Evolutionary conservation across 2,888 invertebrate species (phyloP).

Genomic region (Hydraecia micacea): DNA sequence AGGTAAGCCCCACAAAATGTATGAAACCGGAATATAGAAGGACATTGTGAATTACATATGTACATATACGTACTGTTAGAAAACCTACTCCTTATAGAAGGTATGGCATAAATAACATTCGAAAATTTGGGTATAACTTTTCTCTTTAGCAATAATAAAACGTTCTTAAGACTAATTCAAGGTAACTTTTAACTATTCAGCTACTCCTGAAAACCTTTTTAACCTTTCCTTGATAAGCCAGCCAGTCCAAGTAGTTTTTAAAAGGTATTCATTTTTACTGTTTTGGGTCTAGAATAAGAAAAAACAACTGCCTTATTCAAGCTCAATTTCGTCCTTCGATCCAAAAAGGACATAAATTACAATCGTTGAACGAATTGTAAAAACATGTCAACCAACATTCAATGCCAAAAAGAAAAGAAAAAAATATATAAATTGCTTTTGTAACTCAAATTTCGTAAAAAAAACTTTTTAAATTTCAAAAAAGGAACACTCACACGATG

Average conservation of each 20-base stretch:
- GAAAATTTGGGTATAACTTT: conserved; percentile 24
- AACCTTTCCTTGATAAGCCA: conserved; percentile 14
- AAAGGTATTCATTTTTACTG: conserved; percentile 45
- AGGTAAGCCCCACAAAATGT: conserved; percentile 26
- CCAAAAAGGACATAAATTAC: conserved; percentile 3
- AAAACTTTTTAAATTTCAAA: conserved; percentile 67
- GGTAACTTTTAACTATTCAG: conserved; percentile 25
- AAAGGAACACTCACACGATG: conserved; percentile 64
- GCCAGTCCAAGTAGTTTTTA: conserved; percentile 23
- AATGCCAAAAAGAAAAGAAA: conserved; percentile 27
- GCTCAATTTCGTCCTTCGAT: conserved; percentile 17
- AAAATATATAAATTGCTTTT: conserved; percentile 42
- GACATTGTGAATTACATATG: conserved; percentile 32
- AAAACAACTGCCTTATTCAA: conserved; percentile 21
- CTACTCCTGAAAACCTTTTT: conserved; percentile 26
- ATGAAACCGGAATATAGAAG: conserved; percentile 35
- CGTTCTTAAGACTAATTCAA: not conserved
- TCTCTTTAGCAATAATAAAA: conserved; percentile 11
- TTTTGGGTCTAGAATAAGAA: conserved; percentile 34
- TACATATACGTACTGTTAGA: conserved; percentile 20
- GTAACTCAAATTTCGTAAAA: conserved; percentile 59
- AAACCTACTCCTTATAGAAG: conserved; percentile 13
- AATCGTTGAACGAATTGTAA: conserved; percentile 24
- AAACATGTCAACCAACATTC: conserved; percentile 29
- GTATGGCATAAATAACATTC: conserved; percentile 13